These are phyloP conservation scores for Oedothorax gibbosus DNA, from an alignment of 1,140 invertebrate genomes.

Conservation along the genomic window DNA sequence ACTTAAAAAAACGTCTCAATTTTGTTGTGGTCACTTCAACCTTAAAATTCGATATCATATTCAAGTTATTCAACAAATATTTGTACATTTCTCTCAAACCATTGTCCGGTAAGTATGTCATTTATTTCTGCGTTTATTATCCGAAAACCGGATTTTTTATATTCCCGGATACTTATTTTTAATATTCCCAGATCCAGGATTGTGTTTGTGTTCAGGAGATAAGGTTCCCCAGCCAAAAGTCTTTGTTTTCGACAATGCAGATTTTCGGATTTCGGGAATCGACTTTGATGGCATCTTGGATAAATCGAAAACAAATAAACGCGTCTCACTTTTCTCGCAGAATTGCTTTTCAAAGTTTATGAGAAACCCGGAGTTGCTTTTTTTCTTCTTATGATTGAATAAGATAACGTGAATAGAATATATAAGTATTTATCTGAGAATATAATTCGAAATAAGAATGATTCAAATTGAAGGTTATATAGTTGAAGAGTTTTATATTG, in stretches of 20 bases:
- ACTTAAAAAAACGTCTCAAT: too few relatives aligned
- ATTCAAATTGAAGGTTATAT: too few relatives aligned
- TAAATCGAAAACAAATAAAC: constrained; percentile 41
- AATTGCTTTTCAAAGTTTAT: constrained; percentile 9
- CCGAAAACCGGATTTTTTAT: not conserved
- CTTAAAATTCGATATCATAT: too few relatives aligned
- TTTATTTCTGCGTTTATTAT: constrained; percentile 46
- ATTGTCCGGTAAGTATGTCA: constrained; percentile 7
- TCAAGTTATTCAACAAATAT: too few relatives aligned
- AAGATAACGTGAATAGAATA: too few relatives aligned
- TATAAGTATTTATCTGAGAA: too few relatives aligned
- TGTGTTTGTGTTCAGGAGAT: not conserved
- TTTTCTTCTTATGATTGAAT: not conserved
- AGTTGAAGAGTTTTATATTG: too few relatives aligned
- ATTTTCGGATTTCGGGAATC: constrained; percentile 34
- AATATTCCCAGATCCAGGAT: not conserved
- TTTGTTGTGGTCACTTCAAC: too few relatives aligned
- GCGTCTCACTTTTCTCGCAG: not conserved
- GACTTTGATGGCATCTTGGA: constrained; percentile 23
- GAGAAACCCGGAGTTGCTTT: not conserved
- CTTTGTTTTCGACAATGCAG: constrained; percentile 10
- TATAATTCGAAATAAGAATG: too few relatives aligned
- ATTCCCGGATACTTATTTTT: constrained; percentile 18
- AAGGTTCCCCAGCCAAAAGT: not conserved
- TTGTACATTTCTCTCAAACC: too few relatives aligned